A percentile compares a stretch with the other conserved stretches of the same genome.
Conservation (phyloP, 2,113 vertebrate species). For the Gallinago jamesoni region DNA sequence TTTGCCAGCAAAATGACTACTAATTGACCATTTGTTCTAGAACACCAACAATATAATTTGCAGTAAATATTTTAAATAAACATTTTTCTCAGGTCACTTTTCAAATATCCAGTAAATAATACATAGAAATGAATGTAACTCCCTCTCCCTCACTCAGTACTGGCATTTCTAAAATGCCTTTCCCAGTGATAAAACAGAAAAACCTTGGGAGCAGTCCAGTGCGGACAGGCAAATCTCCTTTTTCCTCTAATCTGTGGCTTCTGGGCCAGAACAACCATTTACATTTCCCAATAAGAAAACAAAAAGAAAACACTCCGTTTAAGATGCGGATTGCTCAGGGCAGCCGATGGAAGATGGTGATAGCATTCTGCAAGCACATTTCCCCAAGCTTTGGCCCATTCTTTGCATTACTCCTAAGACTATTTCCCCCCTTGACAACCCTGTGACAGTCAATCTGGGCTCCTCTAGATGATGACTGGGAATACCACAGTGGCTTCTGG, state of each 20-base stretch:
- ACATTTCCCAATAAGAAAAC: background rate
- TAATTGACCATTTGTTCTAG: constrained; percentile 46
- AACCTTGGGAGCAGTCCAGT: constrained; percentile 12
- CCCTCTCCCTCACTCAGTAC: background rate
- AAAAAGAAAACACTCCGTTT: background rate
- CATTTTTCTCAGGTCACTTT: constrained; percentile 21
- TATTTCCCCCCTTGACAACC: background rate
- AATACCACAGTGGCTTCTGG: background rate
- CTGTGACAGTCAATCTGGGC: background rate
- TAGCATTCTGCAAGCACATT: background rate
- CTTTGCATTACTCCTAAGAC: background rate
- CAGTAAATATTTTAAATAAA: constrained; percentile 34
- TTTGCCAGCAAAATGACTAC: constrained; percentile 24
- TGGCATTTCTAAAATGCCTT: constrained; percentile 52
- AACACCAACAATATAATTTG: background rate
- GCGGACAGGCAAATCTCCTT: background rate
- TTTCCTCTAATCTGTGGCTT: background rate
- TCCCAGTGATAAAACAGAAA: constrained; percentile 39
- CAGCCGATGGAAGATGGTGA: background rate
- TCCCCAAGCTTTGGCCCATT: background rate
- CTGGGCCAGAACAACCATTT: constrained; percentile 15
- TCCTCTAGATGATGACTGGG: background rate
- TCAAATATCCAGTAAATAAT: constrained; percentile 32
- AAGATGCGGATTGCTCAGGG: background rate
- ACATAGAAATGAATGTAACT: background rate